A percentile compares a stretch with the other conserved stretches of the same genome.
These are phyloP conservation scores for Centropristis striata DNA, from an alignment of 2,113 vertebrate species.

Conservation along the genomic window DNA sequence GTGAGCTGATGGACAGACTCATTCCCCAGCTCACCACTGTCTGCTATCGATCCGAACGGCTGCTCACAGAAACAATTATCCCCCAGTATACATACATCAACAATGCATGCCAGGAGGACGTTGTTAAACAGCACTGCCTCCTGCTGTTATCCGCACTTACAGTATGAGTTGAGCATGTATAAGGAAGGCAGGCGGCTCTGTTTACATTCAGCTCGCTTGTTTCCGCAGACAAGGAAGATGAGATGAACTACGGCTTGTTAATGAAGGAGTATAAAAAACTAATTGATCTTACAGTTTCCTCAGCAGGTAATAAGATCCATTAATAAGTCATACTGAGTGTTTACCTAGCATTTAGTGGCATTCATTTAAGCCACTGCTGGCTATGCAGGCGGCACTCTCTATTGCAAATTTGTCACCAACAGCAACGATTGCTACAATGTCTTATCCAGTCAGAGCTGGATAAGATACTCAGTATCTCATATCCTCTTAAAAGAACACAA, in stretches of 20 bases:
- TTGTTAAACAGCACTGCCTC: conserved; percentile 9
- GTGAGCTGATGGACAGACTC: conserved; percentile 39
- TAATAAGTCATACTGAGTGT: conserved; percentile 1
- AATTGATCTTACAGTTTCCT: conserved; percentile 1
- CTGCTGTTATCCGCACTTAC: background rate
- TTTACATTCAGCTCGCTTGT: background rate
- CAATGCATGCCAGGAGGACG: conserved; percentile 35
- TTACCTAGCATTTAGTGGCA: background rate
- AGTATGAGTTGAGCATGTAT: background rate
- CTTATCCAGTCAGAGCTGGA: conserved; percentile 2
- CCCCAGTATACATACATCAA: conserved; percentile 54
- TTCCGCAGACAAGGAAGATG: background rate
- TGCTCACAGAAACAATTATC: conserved; percentile 56
- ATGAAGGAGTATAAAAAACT: background rate
- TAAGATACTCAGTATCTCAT: background rate
- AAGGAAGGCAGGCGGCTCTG: background rate
- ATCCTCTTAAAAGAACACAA: conserved; percentile 31
- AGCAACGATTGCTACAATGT: background rate
- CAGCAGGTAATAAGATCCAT: conserved; percentile 21
- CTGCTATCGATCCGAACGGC: conserved; percentile 73
- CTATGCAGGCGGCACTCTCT: background rate
- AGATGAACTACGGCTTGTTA: background rate
- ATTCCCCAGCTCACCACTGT: conserved; percentile 33
- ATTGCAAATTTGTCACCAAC: background rate
- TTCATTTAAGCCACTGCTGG: conserved; percentile 10